Base-by-base conservation (phyloP, 2,113 vertebrate species). In the Notechis scutatus region DNA sequence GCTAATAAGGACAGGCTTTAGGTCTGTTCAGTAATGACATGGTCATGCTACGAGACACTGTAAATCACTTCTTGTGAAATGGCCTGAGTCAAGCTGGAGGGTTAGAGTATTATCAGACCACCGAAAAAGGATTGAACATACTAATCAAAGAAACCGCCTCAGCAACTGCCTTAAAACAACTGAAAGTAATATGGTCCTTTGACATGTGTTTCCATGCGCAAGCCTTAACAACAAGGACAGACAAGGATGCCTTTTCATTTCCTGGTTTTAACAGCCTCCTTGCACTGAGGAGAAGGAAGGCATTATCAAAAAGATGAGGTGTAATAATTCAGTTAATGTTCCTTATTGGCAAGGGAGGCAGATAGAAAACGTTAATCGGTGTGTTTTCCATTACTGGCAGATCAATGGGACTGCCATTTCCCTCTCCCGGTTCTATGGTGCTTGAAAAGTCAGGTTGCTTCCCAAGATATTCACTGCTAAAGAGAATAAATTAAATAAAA, bases 401-500 rank as follows among this genome's bases (percentile, higher is more conserved):
- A 85, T 47, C 1, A 2, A n/a, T 6, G 81, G n/a, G 0, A 85
- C 93, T 92, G 95, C 0, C 92, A 15, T 91, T 91, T 88, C 86
- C 45, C 87, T 93, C 59, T 86, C 92, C 92, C 90, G 20, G 42
- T 7, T 7, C 12, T 54, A 1, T 64, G 12, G 26, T 9, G 20
- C 74, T 94, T 93, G 54, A 47, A 45, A 90, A 89, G 90, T 90
- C 88, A 90, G 89, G 95, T 64, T 0, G 26, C 12, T 90, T 92
- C 86, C 93, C 56, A 4, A 93, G 52, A 52, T 85, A 2, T 8
- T 34, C 88, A 50, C 90, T 39, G 90, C 88, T 94, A 95, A 95
- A 39, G 87, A 81, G 5, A 81, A 81, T 20, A 20, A 39, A 3
- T n/a, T 20, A 20, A 81, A 81, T 81, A 81, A 81, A 39, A 81